phyloP scores from a whole-genome alignment of 2,797 vertebrate genomes.

The Decapterus maruadsi region DNA sequence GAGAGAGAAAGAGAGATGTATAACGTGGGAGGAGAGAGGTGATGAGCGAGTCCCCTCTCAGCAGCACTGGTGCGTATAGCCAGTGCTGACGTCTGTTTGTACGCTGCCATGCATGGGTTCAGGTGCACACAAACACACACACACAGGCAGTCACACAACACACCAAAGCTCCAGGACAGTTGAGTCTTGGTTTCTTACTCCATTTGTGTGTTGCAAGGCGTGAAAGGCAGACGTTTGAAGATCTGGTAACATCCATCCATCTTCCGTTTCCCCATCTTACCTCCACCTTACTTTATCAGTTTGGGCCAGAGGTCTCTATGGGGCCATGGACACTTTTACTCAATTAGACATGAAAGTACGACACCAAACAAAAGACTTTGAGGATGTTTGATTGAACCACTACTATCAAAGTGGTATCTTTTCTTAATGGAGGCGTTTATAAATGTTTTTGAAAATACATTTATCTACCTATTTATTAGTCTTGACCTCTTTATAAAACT shows the following conservation, averaged over 20 bases:
- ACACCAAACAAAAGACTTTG: background rate
- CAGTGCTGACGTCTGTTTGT: conserved; percentile 65
- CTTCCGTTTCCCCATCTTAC: conserved; percentile 15
- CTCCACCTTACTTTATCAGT: conserved; percentile 5
- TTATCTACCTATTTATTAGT: no score
- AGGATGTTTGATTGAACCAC: background rate
- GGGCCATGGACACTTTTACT: background rate
- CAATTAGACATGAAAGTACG: conserved; percentile 8
- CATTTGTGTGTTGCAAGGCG: conserved; percentile 50
- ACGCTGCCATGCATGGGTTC: conserved; percentile 54
- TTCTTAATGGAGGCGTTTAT: no score
- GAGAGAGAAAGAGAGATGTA: background rate
- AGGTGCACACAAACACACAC: conserved; percentile 38
- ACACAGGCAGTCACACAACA: conserved; percentile 46
- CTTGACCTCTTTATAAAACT: background rate
- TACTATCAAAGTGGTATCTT: background rate
- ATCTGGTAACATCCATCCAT: conserved; percentile 43
- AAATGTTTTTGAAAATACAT: background rate
- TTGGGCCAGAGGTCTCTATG: conserved; percentile 1
- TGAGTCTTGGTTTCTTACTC: conserved; percentile 39
- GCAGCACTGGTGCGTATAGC: conserved; percentile 66
- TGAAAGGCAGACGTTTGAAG: conserved; percentile 45
- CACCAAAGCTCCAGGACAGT: conserved; percentile 30
- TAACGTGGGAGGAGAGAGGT: conserved; percentile 59
- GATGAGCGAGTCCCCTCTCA: conserved; percentile 68